Evolutionary conservation across 64 coral and sea anemone genomes (phyloP).

Genomic region (Montipora efflorescens): DNA sequence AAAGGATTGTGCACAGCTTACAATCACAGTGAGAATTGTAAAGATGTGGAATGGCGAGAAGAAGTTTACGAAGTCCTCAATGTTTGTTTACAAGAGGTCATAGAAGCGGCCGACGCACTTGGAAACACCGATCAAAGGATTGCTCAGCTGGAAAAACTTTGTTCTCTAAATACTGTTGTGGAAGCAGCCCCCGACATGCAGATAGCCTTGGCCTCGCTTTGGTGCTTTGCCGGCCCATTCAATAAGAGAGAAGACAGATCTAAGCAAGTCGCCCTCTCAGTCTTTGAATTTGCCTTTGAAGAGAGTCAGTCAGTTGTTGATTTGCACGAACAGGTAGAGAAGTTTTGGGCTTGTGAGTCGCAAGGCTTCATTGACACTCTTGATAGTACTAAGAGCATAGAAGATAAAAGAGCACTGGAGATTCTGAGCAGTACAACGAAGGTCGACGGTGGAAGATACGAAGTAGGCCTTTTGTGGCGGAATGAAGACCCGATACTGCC

Average conservation of each 20-base stretch:
- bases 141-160: slow-evolving; percentile 41
- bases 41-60: slow-evolving; percentile 62
- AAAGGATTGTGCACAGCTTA: slow-evolving; percentile 54
- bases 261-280: too few relatives aligned
- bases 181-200: slow-evolving; percentile 55
- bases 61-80: slow-evolving; percentile 37
- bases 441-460: slow-evolving; percentile 36
- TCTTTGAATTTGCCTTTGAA: too few relatives aligned
- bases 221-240: slow-evolving; percentile 33
- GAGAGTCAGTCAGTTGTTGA: too few relatives aligned
- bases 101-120: slow-evolving; percentile 24
- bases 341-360: too few relatives aligned
- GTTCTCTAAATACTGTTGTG: not conserved
- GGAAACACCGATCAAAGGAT: slow-evolving; percentile 58
- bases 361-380: too few relatives aligned
- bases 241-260: slow-evolving; percentile 1
- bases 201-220: slow-evolving; percentile 28
- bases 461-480: not conserved
- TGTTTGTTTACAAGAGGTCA: slow-evolving; percentile 67
- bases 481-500: too few relatives aligned
- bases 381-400: slow-evolving; percentile 1
- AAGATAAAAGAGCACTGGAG: slow-evolving; percentile 53
- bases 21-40: slow-evolving; percentile 38
- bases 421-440: slow-evolving; percentile 42
- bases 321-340: too few relatives aligned